Evolutionary conservation across 2,797 vertebrate genomes (phyloP).

Genomic region (Valencia hispanica): DNA sequence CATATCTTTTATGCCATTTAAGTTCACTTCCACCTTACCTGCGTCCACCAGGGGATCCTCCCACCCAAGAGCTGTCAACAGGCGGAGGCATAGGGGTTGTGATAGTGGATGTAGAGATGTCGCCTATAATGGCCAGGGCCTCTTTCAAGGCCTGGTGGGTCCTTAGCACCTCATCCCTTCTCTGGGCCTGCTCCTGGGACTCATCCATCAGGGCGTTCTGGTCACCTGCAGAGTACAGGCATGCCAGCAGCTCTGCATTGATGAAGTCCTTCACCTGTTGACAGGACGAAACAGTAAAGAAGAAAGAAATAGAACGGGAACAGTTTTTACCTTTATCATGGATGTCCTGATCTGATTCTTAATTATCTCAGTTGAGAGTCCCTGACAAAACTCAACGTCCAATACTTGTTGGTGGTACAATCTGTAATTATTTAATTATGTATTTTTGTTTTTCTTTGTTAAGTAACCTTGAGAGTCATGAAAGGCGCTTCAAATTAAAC

Average conservation of each 20-base stretch:
- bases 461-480: too few relatives aligned
- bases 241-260: constrained; percentile 93
- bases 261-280: constrained; percentile 95
- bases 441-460: too few relatives aligned
- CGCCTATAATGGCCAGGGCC: constrained; percentile 90
- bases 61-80: constrained; percentile 92
- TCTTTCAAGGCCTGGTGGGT: constrained; percentile 93
- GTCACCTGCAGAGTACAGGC: constrained; percentile 93
- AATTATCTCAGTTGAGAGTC: not conserved
- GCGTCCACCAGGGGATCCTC: constrained; percentile 76
- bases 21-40: constrained; percentile 75
- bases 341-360: not conserved
- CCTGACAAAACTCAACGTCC: not conserved
- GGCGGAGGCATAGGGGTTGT: constrained; percentile 90
- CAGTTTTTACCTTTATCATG: not conserved
- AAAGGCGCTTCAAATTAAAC: too few relatives aligned
- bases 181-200: constrained; percentile 92
- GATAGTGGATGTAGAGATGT: constrained; percentile 91
- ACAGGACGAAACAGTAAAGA: constrained; percentile 6
- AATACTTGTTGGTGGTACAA: not conserved
- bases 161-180: constrained; percentile 89
- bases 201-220: constrained; percentile 96
- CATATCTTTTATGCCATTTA: not conserved
- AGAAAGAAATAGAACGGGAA: not conserved
- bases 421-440: not conserved